A percentile compares a stretch with the other conserved stretches of the same genome.
phyloP scores from a whole-genome alignment of 2,888 invertebrate genomes.

The Trissoscelio sp. region DNA sequence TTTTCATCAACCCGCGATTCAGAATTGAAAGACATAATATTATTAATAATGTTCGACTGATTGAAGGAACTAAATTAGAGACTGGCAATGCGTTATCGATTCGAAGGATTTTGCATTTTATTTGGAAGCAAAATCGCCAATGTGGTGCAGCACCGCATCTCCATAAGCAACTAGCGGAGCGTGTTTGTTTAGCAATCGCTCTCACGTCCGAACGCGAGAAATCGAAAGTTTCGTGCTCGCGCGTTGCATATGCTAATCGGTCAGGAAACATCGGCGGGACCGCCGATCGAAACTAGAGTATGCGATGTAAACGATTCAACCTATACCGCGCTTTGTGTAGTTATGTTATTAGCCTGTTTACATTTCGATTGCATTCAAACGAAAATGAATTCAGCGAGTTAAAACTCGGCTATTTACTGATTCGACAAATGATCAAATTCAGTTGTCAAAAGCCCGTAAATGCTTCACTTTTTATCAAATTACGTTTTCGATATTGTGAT shows the following conservation, averaged over 20 bases:
- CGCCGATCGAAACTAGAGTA: slow-evolving; percentile 36
- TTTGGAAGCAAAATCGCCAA: not conserved
- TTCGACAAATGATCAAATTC: slow-evolving; percentile 7
- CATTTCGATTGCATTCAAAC: slow-evolving; percentile 30
- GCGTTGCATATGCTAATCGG: slow-evolving; percentile 57
- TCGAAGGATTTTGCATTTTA: slow-evolving; percentile 21
- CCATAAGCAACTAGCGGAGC: slow-evolving; percentile 44
- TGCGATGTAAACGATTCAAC: slow-evolving; percentile 45
- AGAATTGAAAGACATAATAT: not conserved
- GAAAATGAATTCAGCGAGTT: slow-evolving; percentile 14
- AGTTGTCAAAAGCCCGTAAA: not conserved
- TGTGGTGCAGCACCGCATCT: slow-evolving; percentile 30
- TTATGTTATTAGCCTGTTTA: slow-evolving; percentile 52
- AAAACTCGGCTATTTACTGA: slow-evolving; percentile 12
- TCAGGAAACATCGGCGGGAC: slow-evolving; percentile 36
- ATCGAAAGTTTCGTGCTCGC: slow-evolving; percentile 55
- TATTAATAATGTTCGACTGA: not conserved
- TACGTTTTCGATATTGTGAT: too few relatives aligned
- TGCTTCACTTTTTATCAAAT: not conserved
- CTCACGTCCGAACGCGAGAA: slow-evolving; percentile 49
- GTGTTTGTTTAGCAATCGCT: slow-evolving; percentile 52
- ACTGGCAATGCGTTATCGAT: too few relatives aligned
- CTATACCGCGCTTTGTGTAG: slow-evolving; percentile 23
- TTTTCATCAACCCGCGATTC: too few relatives aligned
- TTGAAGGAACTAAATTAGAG: too few relatives aligned